A percentile compares a stretch with the other conserved stretches of the same genome.
Conservation (phyloP, 2,113 vertebrate genomes). For the Varanus salvator region DNA sequence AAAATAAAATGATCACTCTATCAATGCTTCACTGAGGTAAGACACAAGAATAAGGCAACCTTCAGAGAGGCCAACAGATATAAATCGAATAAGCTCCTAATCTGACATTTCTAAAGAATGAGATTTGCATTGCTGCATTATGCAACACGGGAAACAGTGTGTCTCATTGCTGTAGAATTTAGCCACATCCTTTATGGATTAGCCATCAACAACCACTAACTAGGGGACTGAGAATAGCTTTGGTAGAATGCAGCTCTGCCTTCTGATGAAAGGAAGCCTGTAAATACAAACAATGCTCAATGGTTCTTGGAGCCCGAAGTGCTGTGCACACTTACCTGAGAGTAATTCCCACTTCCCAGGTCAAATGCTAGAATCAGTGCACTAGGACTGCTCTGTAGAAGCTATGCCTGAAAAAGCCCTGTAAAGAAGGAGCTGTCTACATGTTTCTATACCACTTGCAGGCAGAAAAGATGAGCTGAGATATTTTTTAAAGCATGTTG, state of each 20-base stretch:
- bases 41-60: neutral
- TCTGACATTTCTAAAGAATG: slow-evolving; percentile 15
- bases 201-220: slow-evolving; percentile 21
- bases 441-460: neutral
- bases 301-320: neutral
- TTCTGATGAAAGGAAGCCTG: neutral
- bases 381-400: neutral
- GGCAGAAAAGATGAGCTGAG: neutral
- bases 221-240: slow-evolving; percentile 10
- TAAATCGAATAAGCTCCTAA: neutral
- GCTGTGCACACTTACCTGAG: neutral
- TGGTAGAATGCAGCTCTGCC: slow-evolving; percentile 4
- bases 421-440: neutral
- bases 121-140: neutral
- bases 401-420: neutral
- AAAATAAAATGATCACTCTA: neutral
- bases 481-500: neutral
- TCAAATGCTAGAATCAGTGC: neutral
- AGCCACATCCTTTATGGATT: slow-evolving; percentile 21
- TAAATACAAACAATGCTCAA: neutral
- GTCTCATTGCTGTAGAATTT: slow-evolving; percentile 34
- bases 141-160: slow-evolving; percentile 15
- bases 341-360: neutral
- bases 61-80: neutral
- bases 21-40: neutral